Conservation (phyloP, 2,797 vertebrate species). For the Oreochromis mossambicus region DNA sequence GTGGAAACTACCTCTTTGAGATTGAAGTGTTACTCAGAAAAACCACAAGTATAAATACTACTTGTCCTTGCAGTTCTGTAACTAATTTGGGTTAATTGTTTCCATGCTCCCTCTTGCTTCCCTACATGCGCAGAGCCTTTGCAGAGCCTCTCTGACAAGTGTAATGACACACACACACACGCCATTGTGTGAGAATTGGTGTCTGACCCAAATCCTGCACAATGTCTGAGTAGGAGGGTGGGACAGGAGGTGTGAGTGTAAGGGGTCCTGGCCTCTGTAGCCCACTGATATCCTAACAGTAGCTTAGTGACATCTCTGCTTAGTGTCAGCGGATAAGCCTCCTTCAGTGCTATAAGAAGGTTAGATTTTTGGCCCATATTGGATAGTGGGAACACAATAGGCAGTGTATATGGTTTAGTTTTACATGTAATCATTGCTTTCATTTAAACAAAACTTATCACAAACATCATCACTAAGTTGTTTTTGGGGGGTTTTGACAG, state of each 20-base stretch:
- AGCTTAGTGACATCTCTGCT: conserved; percentile 42
- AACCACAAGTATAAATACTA: conserved; percentile 26
- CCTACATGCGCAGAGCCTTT: background rate
- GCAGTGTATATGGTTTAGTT: background rate
- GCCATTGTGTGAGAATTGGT: background rate
- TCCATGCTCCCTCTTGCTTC: conserved; percentile 14
- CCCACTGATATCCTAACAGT: conserved; percentile 37
- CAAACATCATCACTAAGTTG: background rate
- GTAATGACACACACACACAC: background rate
- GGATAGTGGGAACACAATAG: background rate
- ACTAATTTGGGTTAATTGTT: conserved; percentile 48
- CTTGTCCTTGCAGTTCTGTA: conserved; percentile 27
- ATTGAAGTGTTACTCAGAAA: conserved; percentile 6
- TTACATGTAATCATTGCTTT: background rate
- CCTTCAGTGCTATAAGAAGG: background rate
- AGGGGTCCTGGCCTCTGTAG: conserved; percentile 4
- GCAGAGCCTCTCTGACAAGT: conserved; percentile 4
- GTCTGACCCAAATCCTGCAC: background rate
- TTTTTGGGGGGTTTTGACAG: background rate
- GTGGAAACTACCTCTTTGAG: background rate
- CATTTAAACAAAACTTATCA: background rate
- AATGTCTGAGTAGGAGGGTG: background rate
- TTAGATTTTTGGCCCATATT: background rate
- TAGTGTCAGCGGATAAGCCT: conserved; percentile 38
- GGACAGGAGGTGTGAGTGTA: background rate